Evolutionary conservation across 2,113 vertebrate genomes (phyloP).

Genomic region (Tursiops truncatus): DNA sequence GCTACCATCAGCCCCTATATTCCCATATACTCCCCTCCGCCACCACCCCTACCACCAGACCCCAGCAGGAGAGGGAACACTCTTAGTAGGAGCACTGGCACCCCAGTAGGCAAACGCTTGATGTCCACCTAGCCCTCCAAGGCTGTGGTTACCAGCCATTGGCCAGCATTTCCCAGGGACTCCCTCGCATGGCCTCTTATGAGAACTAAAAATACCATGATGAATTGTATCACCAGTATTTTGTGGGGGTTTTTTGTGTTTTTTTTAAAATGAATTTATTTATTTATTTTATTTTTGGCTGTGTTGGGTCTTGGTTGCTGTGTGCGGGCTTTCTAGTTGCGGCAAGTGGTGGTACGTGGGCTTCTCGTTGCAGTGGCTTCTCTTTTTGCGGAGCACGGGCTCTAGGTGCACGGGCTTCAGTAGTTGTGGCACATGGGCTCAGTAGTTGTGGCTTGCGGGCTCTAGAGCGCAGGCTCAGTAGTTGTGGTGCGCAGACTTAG

Average conservation of each 20-base stretch:
- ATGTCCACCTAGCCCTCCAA: not conserved
- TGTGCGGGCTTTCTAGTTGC: no score
- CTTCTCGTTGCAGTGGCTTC: no score
- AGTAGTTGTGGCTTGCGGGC: no score
- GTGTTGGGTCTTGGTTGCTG: no score
- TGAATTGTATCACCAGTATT: not conserved
- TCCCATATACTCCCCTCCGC: not conserved
- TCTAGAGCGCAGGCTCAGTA: no score
- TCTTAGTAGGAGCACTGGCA: not conserved
- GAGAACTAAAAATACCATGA: not conserved
- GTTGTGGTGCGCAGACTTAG: no score
- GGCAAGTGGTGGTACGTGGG: no score
- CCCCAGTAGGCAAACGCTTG: not conserved
- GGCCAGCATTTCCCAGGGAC: not conserved
- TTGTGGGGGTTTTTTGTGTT: not conserved
- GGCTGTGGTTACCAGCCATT: not conserved
- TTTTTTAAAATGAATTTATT: no score
- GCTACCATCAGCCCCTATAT: not conserved
- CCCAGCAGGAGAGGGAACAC: not conserved
- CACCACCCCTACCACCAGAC: not conserved
- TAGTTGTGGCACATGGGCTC: no score
- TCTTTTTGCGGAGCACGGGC: no score
- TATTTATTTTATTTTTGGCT: no score
- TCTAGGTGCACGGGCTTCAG: no score
- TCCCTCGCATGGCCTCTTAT: not conserved